Percentiles rank a stretch among this genome's conserved stretches.
Evolutionary conservation across 2,797 vertebrate genomes (phyloP).

Genomic region (Arnoldichthys spilopterus): DNA sequence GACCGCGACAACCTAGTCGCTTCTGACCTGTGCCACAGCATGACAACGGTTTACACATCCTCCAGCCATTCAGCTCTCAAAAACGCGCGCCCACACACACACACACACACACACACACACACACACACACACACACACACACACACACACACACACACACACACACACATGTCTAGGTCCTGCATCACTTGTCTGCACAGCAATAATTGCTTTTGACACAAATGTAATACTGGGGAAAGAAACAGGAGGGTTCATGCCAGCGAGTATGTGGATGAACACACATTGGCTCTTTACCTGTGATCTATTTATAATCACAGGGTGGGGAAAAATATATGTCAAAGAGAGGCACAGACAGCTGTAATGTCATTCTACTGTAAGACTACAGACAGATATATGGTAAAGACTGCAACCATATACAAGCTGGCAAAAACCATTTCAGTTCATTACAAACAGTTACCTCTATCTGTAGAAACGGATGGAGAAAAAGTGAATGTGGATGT

Average conservation of each 20-base stretch:
- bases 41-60: background rate
- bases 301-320: conserved; percentile 13
- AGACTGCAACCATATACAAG: background rate
- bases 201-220: conserved; percentile 31
- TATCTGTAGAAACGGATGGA: background rate
- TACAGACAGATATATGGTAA: background rate
- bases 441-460: background rate
- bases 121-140: background rate
- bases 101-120: too few relatives aligned
- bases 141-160: background rate
- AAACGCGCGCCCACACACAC: background rate
- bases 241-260: background rate
- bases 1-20: background rate
- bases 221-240: conserved; percentile 25
- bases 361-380: background rate
- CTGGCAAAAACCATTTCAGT: background rate
- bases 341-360: background rate
- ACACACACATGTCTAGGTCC: background rate
- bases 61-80: background rate
- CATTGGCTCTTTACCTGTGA: background rate
- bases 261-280: background rate
- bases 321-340: background rate
- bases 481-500: background rate
- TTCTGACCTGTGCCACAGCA: background rate
- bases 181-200: background rate